These are phyloP conservation scores for Rhizoglyphus robini DNA, from an alignment of 1,140 invertebrate species.

Conservation along the genomic window DNA sequence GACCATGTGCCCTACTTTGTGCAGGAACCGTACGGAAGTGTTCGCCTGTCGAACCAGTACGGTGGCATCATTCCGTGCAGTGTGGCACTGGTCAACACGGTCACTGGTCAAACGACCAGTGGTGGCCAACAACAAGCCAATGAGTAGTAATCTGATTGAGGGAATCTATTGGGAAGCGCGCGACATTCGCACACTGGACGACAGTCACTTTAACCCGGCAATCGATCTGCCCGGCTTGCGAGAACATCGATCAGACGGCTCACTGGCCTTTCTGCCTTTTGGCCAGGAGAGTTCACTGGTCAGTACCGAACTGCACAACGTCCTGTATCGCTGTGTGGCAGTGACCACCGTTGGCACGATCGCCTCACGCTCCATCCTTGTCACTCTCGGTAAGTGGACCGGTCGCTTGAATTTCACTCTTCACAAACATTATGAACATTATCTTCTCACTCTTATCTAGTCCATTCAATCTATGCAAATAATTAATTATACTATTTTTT, in stretches of 20 bases:
- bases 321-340: slow-evolving; percentile 6
- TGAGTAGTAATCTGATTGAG: not conserved
- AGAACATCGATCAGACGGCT: slow-evolving; percentile 2
- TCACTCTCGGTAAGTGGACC: slow-evolving; percentile 10
- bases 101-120: not conserved
- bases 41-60: not conserved
- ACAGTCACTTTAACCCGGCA: not conserved
- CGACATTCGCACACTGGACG: not conserved
- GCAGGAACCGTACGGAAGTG: not conserved
- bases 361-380: slow-evolving; percentile 1
- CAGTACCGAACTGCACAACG: not conserved
- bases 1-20: not conserved
- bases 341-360: not conserved
- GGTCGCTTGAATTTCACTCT: too few species aligned
- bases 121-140: not conserved
- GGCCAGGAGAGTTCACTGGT: not conserved
- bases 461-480: too few species aligned
- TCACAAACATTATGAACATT: not conserved
- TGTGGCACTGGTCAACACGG: not conserved
- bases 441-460: too few species aligned
- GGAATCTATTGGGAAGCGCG: slow-evolving; percentile 6
- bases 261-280: slow-evolving; percentile 7
- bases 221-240: not conserved
- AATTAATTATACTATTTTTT: too few species aligned
- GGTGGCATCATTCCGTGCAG: not conserved